Base-by-base conservation (phyloP, 35 echinoderm and acorn worm genomes). In the Eucidaris tribuloides region DNA sequence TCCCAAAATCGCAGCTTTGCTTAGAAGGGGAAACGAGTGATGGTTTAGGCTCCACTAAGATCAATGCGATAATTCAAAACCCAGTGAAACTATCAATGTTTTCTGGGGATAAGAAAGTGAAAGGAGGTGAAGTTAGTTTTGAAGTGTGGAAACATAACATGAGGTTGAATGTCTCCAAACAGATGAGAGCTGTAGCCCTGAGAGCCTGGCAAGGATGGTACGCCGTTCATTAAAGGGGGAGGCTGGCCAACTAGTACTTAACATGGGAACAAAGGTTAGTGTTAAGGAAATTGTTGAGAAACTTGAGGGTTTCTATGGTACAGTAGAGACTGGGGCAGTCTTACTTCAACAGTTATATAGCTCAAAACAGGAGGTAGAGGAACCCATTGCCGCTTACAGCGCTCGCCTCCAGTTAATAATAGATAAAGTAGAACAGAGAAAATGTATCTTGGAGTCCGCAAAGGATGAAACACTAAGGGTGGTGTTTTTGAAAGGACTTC, bases 401-500 rank as follows among this genome's bases (percentile, higher is more conserved):
- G 35, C 60, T 84, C 24, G 82, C 41, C 39, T 82, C 2, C 50
- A 82, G 22, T 3, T 82, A 1, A 24, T 19, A 32, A 59, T 82
- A 5, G 23, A 38, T 25, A 72, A 37, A 36, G 79, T 35, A 33
- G 19, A 25, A 37, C 25, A 82, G 49, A n/a, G 79, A 29, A 36
- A 58, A 3, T 49, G 79, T 7, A 82, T 82, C 40, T 30, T 40
- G 4, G 20, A 25, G n/a, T 4, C 5, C 40, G 23, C 4, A 31
- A 58, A 62, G 3, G 55, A 82, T 36, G 79, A 82, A 4, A 82
- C 79, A 7, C 55, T 82, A 1, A 61, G 27, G 43, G 33, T 36
- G 25, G 79, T 82, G 52, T 82, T 82, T 25, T 82, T 49, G 79
- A 49, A 63, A 13, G 79, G 79, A 15, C 56, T 82, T 20, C 24